Conservation (phyloP, 2,888 invertebrate genomes). For the Crepidodera aurea region DNA sequence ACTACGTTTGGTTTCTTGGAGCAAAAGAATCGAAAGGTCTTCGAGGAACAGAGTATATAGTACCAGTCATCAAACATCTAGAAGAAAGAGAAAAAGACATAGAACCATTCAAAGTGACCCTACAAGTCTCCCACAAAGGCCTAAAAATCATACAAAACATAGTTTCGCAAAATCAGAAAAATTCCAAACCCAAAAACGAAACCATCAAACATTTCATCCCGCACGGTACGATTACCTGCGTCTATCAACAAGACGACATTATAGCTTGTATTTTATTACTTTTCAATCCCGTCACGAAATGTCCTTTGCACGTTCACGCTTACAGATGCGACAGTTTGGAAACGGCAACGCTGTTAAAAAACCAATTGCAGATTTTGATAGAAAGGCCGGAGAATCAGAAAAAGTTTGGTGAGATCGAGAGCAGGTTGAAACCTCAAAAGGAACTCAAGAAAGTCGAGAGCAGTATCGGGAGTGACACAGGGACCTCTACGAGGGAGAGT, state of each 20-base stretch:
- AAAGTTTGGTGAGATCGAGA: slow-evolving; percentile 84
- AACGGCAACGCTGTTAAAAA: slow-evolving; percentile 87
- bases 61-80: slow-evolving; percentile 84
- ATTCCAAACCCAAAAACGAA: slow-evolving; percentile 62
- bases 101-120: slow-evolving; percentile 89
- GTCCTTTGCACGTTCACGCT: slow-evolving; percentile 95
- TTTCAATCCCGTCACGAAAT: slow-evolving; percentile 93
- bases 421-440: slow-evolving; percentile 64
- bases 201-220: slow-evolving; percentile 94
- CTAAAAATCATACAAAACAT: slow-evolving; percentile 89
- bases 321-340: slow-evolving; percentile 89
- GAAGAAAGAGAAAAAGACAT: slow-evolving; percentile 85
- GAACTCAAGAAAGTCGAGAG: slow-evolving; percentile 76
- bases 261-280: slow-evolving; percentile 92
- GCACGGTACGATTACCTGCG: slow-evolving; percentile 91
- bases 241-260: slow-evolving; percentile 89
- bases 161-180: slow-evolving; percentile 53
- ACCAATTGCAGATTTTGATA: slow-evolving; percentile 83
- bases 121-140: slow-evolving; percentile 92
- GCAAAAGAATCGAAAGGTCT: slow-evolving; percentile 93
- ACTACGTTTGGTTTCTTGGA: slow-evolving; percentile 94
- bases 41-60: slow-evolving; percentile 83
- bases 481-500: slow-evolving; percentile 71
- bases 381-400: slow-evolving; percentile 86
- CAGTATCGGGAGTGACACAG: slow-evolving; percentile 78